A percentile compares a stretch with the other conserved stretches of the same genome.
These are phyloP conservation scores for Porites lobata DNA, from an alignment of 92 coral and sea anemone genomes.

Conservation along the genomic window DNA sequence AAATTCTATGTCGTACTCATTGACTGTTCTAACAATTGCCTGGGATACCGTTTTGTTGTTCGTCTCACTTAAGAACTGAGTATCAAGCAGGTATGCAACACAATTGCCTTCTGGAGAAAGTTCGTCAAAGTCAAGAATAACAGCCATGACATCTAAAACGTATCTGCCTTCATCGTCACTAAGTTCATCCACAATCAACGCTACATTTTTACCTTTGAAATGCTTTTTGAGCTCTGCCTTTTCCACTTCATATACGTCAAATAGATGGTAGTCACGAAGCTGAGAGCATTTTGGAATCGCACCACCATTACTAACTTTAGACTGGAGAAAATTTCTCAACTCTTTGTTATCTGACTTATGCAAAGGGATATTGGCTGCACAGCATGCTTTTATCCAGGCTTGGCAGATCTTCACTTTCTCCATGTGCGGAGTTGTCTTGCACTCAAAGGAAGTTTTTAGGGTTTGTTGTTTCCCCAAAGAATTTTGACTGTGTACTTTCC, in stretches of 20 bases:
- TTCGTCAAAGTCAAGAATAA: conserved; percentile 52
- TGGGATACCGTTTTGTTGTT: conserved; percentile 61
- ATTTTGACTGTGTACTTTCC: conserved; percentile 11
- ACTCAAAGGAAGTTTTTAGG: conserved; percentile 23
- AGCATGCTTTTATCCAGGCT: conserved; percentile 68
- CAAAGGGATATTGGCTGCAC: conserved; percentile 73
- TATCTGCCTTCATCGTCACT: conserved; percentile 72
- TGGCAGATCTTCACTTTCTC: conserved; percentile 68
- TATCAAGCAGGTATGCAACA: conserved; percentile 55
- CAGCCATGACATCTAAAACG: conserved; percentile 65
- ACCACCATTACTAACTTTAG: conserved; percentile 68
- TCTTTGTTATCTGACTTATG: conserved; percentile 63
- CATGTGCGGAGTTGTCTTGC: conserved; percentile 28
- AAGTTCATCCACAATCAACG: conserved; percentile 68
- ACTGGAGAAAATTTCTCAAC: conserved; percentile 46
- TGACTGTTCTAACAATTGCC: conserved; percentile 58
- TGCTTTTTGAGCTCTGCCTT: conserved; percentile 46
- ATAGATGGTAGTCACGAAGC: conserved; percentile 68
- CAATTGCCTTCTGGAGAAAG: conserved; percentile 48
- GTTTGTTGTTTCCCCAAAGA: conserved; percentile 51
- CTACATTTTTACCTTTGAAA: conserved; percentile 49
- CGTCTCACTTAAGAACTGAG: conserved; percentile 52
- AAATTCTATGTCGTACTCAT: conserved; percentile 63
- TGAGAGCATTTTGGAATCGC: conserved; percentile 65
- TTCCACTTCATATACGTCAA: conserved; percentile 62